Evolutionary conservation across 2,888 invertebrate species (phyloP), one percentile per base, ranked within the genome.

Genomic region (Furcula furcula): DNA sequence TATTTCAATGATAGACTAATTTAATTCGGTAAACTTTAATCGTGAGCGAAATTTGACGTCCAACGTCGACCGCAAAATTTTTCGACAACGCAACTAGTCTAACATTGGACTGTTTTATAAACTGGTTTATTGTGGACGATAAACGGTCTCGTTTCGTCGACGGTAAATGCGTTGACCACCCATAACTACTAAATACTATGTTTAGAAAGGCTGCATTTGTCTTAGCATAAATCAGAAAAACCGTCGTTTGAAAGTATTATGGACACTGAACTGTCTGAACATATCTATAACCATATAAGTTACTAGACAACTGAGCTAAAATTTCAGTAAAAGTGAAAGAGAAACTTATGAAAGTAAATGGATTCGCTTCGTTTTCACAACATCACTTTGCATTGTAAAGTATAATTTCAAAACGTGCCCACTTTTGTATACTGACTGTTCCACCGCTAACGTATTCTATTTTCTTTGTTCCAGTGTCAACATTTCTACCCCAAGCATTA

Each of bases 401-500:
- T 27, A 27, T 27, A n/a, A 15, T 10, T 5, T 6, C 3, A 15
- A 13, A 27, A 15, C 27, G 15, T 10, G 9, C 3, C 21, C 3
- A 27, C 27, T 10, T 6, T 26, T 26, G 1, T 9, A 0, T 28
- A 18, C 6, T 4, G 9, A 18, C 6, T 4, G 9, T 19, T 23
- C 7, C 25, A 23, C 11, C 11, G 40, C 18, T 41, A 44, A 44
- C 7, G 14, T 1, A 13, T 7, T 22, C 7, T 44, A 75, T 61
- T 73, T 61, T 61, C 32, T 65, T 88, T 87, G 86, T 88, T 88
- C 52, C 86, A 87, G 87, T 88, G 87, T 83, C 87, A 87, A 86
- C 85, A 86, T 87, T 87, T 88, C 81, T 87, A 85, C 68, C 88
- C 88, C 78, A 88, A 88, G 81, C 85, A 87, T 85, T 88, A 88